Conservation (phyloP, 1,140 invertebrate genomes). For the Camponotus pennsylvanicus region DNA sequence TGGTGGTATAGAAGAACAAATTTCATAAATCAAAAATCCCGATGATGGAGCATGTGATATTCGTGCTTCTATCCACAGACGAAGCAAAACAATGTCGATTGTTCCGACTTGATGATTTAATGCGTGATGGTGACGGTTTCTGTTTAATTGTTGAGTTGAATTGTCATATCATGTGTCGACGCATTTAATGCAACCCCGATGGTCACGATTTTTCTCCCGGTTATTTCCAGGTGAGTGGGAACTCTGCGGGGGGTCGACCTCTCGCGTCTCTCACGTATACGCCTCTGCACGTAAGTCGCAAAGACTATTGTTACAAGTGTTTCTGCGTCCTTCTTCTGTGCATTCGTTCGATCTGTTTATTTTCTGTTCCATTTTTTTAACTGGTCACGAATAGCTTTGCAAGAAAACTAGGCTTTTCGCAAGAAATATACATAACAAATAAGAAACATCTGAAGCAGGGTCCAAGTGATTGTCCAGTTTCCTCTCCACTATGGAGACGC, state of each 20-base stretch:
- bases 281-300: constrained; percentile 85
- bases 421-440: background rate
- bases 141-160: constrained; percentile 30
- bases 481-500: background rate
- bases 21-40: background rate
- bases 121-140: background rate
- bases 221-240: constrained; percentile 86
- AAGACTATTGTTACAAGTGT: constrained; percentile 77
- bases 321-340: constrained; percentile 61
- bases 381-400: constrained; percentile 21
- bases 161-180: constrained; percentile 58
- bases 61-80: background rate
- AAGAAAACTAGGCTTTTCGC: constrained; percentile 38
- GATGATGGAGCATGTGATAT: background rate
- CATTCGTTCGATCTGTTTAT: constrained; percentile 20
- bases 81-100: background rate
- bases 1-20: background rate
- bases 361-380: constrained; percentile 14
- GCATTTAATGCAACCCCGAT: constrained; percentile 73
- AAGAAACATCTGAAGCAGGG: background rate
- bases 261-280: constrained; percentile 82
- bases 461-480: background rate
- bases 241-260: constrained; percentile 84
- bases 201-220: constrained; percentile 84
- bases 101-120: background rate